Base-by-base conservation (phyloP, 2,797 vertebrate genomes). In the Lepidocolaptes lacrymiger region DNA sequence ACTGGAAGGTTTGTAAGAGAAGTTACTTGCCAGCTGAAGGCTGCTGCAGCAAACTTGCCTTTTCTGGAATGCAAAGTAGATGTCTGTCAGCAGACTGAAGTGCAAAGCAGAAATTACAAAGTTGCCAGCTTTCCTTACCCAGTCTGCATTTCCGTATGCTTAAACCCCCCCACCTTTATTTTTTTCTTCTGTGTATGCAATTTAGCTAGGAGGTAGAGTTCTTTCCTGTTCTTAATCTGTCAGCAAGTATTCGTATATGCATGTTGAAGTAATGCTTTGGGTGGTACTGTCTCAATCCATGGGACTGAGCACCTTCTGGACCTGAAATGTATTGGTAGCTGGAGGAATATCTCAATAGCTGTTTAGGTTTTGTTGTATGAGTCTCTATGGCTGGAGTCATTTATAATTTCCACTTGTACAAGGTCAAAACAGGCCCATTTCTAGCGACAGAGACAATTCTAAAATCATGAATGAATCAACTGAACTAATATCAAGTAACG, bases 61-160 rank as follows among this genome's bases (percentile, higher is more conserved):
- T 54, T 75, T 34, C 41, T 90, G 82, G 64, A 88, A 85, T 56
- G 26, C 54, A 71, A 74, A 93, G 23, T 61, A 74, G 58, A 23
- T 39, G 83, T 89, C 90, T 82, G 48, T 81, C 76, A 78, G 87
- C 30, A 83, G 54, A 37, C 3, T 43, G 62, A 91, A 81, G 56
- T 43, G 72, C 0, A 1, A 96, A 88, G 56, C 68, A 91, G 66
- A 88, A 94, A 86, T 68, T 54, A n/a, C 23, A 54, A 84, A 69
- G 61, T 32, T 88, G 66, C 61, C 20, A 66, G 10, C 7, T 88
- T 69, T 83, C 17, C 72, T 34, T 80, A 63, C 9, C 32, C 37
- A 32, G 7, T 73, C 26, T 71, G 61, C 18, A 19, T 80, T 83
- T 83, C 72, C 56, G 10, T 14, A 46, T 64, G n/a, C 30, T 74